phyloP scores from a whole-genome alignment of 1,140 invertebrate genomes.

The Drosophila mayri region DNA sequence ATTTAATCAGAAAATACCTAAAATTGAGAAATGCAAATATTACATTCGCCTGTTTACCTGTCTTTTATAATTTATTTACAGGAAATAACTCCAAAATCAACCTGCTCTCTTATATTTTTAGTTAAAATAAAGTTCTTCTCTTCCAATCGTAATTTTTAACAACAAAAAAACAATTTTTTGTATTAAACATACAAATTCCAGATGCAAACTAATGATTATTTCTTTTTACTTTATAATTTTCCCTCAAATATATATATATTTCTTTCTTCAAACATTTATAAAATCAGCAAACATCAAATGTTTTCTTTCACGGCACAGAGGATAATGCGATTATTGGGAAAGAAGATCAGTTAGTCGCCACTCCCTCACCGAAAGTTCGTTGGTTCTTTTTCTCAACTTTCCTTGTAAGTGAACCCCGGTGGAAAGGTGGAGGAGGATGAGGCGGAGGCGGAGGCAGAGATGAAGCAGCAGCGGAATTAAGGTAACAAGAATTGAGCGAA shows the following conservation, averaged over 20 bases:
- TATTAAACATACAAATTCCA: no score
- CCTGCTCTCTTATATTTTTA: no score
- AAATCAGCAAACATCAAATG: neutral
- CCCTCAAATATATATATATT: neutral
- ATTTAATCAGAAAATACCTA: neutral
- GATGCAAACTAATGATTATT: no score
- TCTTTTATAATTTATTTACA: no score
- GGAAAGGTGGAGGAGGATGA: constrained; percentile 13
- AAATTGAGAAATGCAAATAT: no score
- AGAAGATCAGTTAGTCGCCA: constrained; percentile 33
- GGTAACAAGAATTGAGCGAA: constrained; percentile 54
- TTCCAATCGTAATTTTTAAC: no score
- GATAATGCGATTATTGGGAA: constrained; percentile 24
- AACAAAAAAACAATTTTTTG: no score
- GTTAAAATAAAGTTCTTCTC: no score
- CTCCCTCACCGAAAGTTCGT: constrained; percentile 36
- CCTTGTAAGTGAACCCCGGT: constrained; percentile 19
- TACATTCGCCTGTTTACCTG: no score
- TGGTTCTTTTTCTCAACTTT: constrained; percentile 21
- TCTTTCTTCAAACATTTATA: neutral
- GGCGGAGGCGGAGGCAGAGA: constrained; percentile 22
- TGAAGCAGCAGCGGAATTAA: constrained; percentile 19
- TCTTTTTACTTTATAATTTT: neutral
- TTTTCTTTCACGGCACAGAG: constrained; percentile 9
- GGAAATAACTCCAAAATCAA: no score